Conservation (phyloP, 2,797 vertebrate genomes). For the Limnodromus scolopaceus region DNA sequence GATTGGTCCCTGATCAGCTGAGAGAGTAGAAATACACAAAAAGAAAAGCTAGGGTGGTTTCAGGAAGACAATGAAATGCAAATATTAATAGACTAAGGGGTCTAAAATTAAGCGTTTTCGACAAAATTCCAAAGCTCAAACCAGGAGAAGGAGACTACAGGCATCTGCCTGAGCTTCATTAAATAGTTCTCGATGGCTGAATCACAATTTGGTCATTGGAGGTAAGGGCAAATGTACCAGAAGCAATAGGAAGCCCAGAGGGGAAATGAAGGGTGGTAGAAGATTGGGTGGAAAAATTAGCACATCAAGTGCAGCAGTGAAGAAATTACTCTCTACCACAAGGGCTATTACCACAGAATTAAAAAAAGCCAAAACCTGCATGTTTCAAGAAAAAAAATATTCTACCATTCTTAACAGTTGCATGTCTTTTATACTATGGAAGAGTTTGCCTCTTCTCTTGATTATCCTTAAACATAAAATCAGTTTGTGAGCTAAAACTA, state of each 20-base stretch:
- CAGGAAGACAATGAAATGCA: not conserved
- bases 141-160: not conserved
- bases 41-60: not conserved
- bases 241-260: constrained; percentile 19
- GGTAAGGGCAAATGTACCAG: constrained; percentile 33
- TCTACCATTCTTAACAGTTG: not conserved
- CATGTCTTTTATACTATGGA: not conserved
- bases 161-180: not conserved
- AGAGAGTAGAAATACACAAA: not conserved
- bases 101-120: not conserved
- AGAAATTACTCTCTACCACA: not conserved
- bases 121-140: not conserved
- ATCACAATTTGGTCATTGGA: not conserved
- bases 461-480: not conserved
- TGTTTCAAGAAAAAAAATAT: not conserved
- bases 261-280: constrained; percentile 54
- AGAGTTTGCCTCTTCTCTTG: not conserved
- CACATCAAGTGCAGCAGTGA: not conserved
- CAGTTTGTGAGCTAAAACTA: not conserved
- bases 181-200: not conserved
- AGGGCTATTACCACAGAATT: not conserved
- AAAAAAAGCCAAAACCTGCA: not conserved
- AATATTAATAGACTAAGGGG: not conserved
- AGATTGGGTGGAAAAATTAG: constrained; percentile 46
- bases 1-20: not conserved